Evolutionary conservation across 1,140 invertebrate species (phyloP).

Genomic region (Eurosta solidaginis): DNA sequence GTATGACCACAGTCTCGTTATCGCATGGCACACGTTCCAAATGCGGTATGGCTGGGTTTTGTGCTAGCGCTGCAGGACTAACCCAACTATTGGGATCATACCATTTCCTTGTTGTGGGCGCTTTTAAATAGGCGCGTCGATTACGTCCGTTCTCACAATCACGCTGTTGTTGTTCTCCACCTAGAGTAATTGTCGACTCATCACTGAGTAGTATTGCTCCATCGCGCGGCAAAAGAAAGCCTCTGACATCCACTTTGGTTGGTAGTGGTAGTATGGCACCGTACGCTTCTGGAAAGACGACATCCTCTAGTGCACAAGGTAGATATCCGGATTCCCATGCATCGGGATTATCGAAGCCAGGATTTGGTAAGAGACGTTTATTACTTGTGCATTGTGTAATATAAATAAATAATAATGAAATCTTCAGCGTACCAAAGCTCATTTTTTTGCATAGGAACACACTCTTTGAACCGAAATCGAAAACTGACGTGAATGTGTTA

Average conservation of each 20-base stretch:
- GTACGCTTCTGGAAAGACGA: slow-evolving; percentile 48
- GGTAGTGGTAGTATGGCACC: slow-evolving; percentile 48
- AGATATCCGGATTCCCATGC: slow-evolving; percentile 46
- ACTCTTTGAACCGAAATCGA: neutral
- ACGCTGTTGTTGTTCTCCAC: neutral
- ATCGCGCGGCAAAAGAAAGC: slow-evolving; percentile 45
- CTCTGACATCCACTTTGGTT: slow-evolving; percentile 37
- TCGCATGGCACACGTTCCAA: slow-evolving; percentile 53
- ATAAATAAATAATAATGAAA: neutral
- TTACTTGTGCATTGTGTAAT: neutral
- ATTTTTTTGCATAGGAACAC: neutral
- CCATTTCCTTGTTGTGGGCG: slow-evolving; percentile 48
- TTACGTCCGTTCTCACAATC: slow-evolving; percentile 39
- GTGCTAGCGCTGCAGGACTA: neutral
- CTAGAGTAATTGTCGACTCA: slow-evolving; percentile 44
- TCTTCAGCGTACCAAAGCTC: neutral
- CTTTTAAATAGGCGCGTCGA: slow-evolving; percentile 39
- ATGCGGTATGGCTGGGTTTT: slow-evolving; percentile 39
- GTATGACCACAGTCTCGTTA: slow-evolving; percentile 51
- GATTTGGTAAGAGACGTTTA: slow-evolving; percentile 43
- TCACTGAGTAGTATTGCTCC: slow-evolving; percentile 46
- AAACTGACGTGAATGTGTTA: neutral
- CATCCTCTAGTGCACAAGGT: slow-evolving; percentile 44
- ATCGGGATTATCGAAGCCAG: slow-evolving; percentile 38
- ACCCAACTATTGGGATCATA: slow-evolving; percentile 50